Conservation (phyloP, 1,140 invertebrate species). For the Apis dorsata region DNA sequence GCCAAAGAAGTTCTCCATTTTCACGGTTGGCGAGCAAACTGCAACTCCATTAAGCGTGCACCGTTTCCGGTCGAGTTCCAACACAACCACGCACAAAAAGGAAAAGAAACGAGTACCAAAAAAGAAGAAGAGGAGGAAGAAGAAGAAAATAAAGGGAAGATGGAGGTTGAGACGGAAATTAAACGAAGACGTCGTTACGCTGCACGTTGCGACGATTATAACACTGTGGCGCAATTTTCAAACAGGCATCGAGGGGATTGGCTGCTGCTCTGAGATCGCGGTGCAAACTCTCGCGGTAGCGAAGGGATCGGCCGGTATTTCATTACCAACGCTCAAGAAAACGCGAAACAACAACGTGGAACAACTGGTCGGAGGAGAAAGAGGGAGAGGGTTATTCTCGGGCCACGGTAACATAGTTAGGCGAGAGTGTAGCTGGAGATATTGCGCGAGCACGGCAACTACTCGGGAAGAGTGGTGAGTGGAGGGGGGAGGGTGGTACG, state of each 20-base stretch:
- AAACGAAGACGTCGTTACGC: slow-evolving; percentile 6
- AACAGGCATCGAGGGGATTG: neutral
- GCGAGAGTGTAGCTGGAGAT: slow-evolving; percentile 44
- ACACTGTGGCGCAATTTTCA: neutral
- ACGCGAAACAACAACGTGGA: slow-evolving; percentile 58
- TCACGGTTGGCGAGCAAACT: slow-evolving; percentile 1
- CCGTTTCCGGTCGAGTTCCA: neutral
- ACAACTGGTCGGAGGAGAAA: slow-evolving; percentile 28
- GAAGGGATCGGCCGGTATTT: slow-evolving; percentile 38
- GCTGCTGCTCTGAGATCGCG: neutral
- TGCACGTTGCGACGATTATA: neutral
- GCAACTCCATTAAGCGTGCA: neutral
- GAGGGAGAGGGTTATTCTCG: slow-evolving; percentile 39
- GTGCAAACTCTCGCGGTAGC: neutral
- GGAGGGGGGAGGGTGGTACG: slow-evolving; percentile 22
- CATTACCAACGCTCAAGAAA: slow-evolving; percentile 49
- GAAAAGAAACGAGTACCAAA: neutral
- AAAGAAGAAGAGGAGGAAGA: neutral
- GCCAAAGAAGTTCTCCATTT: neutral
- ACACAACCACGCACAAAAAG: neutral
- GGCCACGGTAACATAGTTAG: slow-evolving; percentile 64
- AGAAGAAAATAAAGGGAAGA: neutral
- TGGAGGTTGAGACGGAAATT: neutral
- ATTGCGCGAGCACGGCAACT: slow-evolving; percentile 21
- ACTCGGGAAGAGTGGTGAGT: neutral